These are phyloP conservation scores for Nesidiocoris tenuis DNA, from an alignment of 2,888 invertebrate genomes.

Conservation along the genomic window DNA sequence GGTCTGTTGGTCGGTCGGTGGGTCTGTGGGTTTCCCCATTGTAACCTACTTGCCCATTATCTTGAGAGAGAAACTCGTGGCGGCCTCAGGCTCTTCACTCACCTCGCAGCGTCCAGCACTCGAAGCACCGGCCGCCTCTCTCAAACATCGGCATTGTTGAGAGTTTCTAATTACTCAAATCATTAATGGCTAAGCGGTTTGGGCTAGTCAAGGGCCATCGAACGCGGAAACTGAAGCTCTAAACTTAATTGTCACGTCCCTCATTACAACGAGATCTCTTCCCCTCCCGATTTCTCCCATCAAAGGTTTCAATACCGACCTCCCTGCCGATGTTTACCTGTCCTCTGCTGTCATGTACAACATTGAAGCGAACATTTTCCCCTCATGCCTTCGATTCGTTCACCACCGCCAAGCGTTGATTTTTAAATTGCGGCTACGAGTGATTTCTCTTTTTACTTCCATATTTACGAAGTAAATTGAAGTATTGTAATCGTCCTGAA, in stretches of 20 bases:
- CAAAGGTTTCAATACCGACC: too few relatives aligned
- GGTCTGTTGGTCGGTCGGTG: neutral
- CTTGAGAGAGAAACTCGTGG: neutral
- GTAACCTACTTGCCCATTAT: neutral
- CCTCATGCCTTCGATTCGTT: too few relatives aligned
- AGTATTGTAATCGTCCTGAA: too few relatives aligned
- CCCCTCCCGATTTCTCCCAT: neutral
- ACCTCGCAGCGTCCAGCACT: neutral
- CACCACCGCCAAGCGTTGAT: too few relatives aligned
- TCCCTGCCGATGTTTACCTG: too few relatives aligned
- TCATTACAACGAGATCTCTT: constrained; percentile 22
- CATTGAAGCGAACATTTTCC: too few relatives aligned
- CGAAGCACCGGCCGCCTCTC: neutral
- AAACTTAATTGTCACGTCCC: constrained; percentile 39
- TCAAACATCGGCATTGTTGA: constrained; percentile 14
- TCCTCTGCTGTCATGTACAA: too few relatives aligned
- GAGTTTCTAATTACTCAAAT: constrained; percentile 43
- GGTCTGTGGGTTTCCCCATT: neutral
- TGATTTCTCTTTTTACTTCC: too few relatives aligned
- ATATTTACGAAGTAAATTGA: too few relatives aligned
- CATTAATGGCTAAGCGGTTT: constrained; percentile 39
- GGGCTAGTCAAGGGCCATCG: constrained; percentile 39
- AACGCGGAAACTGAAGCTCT: constrained; percentile 35
- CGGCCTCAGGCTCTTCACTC: neutral
- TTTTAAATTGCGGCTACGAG: too few relatives aligned